Evolutionary conservation across 2,797 vertebrate genomes (phyloP).

Genomic region (Gymnoscopelus braueri): DNA sequence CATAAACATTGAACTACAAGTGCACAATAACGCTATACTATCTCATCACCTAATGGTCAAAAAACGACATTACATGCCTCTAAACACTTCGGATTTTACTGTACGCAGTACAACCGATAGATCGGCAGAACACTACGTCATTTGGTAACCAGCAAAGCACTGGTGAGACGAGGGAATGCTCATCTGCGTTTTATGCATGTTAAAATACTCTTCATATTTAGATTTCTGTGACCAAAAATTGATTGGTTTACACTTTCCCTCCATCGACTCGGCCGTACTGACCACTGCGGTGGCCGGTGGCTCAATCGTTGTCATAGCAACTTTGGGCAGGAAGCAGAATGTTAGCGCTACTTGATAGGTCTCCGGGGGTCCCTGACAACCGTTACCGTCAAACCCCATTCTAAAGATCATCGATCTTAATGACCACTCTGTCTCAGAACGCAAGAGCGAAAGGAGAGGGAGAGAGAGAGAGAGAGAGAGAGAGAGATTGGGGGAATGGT

Average conservation of each 20-base stretch:
- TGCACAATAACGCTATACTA: too few species aligned
- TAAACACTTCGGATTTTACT: too few species aligned
- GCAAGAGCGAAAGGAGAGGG: conserved; percentile 1
- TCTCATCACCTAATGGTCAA: too few species aligned
- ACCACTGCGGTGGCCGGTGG: conserved; percentile 9
- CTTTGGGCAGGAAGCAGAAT: conserved; percentile 36
- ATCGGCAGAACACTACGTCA: too few species aligned
- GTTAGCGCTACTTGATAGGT: conserved; percentile 35
- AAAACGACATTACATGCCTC: too few species aligned
- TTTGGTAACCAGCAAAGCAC: too few species aligned
- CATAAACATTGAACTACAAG: too few species aligned
- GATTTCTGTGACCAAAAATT: conserved; percentile 6
- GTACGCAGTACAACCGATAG: too few species aligned
- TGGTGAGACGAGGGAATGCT: too few species aligned
- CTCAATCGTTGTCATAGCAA: conserved; percentile 6
- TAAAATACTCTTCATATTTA: too few species aligned
- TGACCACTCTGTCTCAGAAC: background rate
- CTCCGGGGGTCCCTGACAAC: conserved; percentile 30
- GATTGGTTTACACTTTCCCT: conserved; percentile 27
- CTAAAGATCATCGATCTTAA: conserved; percentile 3
- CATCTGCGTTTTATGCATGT: too few species aligned
- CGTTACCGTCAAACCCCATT: conserved; percentile 23
- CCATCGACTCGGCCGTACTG: conserved; percentile 14
- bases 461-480: background rate
- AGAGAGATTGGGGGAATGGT: too few species aligned